A percentile compares a stretch with the other conserved stretches of the same genome.
Evolutionary conservation across 2,113 vertebrate species (phyloP).

Genomic region (Chrysemys picta): DNA sequence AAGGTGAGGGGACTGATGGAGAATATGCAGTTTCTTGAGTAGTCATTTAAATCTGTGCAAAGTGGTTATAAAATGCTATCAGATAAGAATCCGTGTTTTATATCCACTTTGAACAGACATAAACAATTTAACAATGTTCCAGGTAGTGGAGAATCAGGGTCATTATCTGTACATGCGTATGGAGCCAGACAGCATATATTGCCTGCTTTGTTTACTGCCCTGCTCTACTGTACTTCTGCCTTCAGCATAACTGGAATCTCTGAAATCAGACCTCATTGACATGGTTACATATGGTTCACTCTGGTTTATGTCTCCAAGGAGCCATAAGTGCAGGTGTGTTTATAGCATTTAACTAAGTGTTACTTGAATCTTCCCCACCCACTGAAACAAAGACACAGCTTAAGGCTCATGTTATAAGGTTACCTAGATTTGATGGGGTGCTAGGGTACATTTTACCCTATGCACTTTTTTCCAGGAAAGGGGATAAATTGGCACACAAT

Average conservation of each 20-base stretch:
- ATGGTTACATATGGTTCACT: not conserved
- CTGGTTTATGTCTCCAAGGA: not conserved
- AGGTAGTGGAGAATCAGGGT: not conserved
- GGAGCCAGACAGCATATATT: not conserved
- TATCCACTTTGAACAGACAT: not conserved
- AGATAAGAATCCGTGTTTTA: not conserved
- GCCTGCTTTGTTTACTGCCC: not conserved
- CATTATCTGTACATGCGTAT: not conserved
- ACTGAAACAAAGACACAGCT: not conserved
- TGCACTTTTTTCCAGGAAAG: not conserved
- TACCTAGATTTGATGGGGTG: not conserved
- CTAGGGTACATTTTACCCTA: not conserved
- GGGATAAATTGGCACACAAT: not conserved
- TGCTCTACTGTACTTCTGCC: not conserved
- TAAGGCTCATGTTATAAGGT: not conserved
- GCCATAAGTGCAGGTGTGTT: not conserved
- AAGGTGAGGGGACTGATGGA: not conserved
- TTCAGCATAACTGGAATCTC: not conserved
- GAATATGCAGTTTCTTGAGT: not conserved
- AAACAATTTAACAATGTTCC: not conserved
- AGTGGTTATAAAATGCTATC: not conserved
- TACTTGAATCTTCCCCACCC: not conserved
- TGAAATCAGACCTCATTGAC: not conserved
- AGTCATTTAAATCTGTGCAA: not conserved
- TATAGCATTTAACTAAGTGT: not conserved